These are phyloP conservation scores for Seriola dumerili DNA, from an alignment of 2,113 vertebrate species.

Conservation along the genomic window DNA sequence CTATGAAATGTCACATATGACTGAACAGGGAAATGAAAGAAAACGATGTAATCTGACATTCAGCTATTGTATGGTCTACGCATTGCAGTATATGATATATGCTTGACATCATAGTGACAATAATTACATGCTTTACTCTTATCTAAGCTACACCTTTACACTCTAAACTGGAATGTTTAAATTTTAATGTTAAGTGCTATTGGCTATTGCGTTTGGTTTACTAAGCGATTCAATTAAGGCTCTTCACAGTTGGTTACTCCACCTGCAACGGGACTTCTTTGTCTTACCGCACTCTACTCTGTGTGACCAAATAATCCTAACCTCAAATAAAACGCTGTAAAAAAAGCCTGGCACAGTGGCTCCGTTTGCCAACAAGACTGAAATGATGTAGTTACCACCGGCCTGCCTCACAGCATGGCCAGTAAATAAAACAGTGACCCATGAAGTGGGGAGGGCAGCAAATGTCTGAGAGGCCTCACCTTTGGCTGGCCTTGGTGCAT, in stretches of 20 bases:
- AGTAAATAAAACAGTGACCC: constrained; percentile 66
- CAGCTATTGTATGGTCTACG: background rate
- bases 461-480: constrained; percentile 43
- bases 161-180: constrained; percentile 7
- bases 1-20: constrained; percentile 28
- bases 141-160: constrained; percentile 20
- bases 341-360: constrained; percentile 34
- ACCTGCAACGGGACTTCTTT: constrained; percentile 12
- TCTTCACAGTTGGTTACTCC: constrained; percentile 18
- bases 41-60: constrained; percentile 12
- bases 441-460: constrained; percentile 40
- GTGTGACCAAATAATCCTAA: constrained; percentile 35
- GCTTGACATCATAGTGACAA: background rate
- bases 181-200: constrained; percentile 3
- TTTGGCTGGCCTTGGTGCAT: constrained; percentile 50
- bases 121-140: background rate
- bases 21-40: constrained; percentile 17
- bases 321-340: constrained; percentile 43
- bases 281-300: constrained; percentile 11
- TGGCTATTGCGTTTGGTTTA: constrained; percentile 6
- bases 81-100: background rate
- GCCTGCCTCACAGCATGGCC: constrained; percentile 32
- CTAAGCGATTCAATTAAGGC: constrained; percentile 31
- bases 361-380: constrained; percentile 34
- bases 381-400: constrained; percentile 50